Evolutionary conservation across 2,797 vertebrate genomes (phyloP).

Genomic region (Tarsius wallacei): DNA sequence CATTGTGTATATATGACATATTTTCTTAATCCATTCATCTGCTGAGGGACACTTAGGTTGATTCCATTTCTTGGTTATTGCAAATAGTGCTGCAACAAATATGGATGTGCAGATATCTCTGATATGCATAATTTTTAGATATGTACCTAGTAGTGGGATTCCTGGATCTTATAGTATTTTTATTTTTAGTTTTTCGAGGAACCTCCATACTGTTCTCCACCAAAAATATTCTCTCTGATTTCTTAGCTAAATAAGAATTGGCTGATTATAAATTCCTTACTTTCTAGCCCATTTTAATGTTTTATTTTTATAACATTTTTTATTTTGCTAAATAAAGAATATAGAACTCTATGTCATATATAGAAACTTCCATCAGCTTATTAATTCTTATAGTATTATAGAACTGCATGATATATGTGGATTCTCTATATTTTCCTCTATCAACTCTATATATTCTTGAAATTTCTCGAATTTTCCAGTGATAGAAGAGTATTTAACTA

Average conservation of each 20-base stretch:
- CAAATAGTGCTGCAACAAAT: not conserved
- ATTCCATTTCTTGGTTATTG: not conserved
- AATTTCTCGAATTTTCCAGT: not conserved
- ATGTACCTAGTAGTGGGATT: not conserved
- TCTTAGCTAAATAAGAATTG: not conserved
- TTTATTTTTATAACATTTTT: not conserved
- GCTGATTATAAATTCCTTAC: not conserved
- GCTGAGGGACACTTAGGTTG: not conserved
- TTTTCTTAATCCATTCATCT: not conserved
- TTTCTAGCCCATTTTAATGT: not conserved
- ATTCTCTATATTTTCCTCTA: not conserved
- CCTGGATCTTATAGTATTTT: not conserved
- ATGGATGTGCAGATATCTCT: not conserved
- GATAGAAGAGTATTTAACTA: not conserved
- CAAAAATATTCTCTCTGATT: not conserved
- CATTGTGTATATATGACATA: not conserved
- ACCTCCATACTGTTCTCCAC: not conserved
- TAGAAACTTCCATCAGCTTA: not conserved
- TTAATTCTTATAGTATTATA: not conserved
- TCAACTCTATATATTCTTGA: not conserved
- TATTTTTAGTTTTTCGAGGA: not conserved
- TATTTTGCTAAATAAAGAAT: not conserved
- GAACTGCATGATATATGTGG: too few species aligned
- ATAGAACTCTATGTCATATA: not conserved
- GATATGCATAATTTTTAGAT: not conserved